These are phyloP conservation scores for Plumapathes pennacea DNA, from an alignment of 92 coral and sea anemone genomes.

Conservation along the genomic window DNA sequence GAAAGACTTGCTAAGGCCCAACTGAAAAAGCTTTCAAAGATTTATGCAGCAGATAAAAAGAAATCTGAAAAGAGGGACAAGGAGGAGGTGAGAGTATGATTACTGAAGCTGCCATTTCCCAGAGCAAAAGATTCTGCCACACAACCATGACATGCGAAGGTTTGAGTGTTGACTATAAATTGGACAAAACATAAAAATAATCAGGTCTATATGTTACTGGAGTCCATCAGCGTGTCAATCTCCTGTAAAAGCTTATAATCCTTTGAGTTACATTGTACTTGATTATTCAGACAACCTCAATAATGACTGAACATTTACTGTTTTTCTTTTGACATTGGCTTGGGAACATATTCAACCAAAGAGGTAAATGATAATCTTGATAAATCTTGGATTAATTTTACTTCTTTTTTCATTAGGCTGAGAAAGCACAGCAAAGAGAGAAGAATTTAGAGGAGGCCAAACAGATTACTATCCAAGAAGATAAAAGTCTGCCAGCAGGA, in stretches of 20 bases:
- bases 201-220: no score
- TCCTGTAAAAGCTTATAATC: no score
- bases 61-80: constrained; percentile 89
- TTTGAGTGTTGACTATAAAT: no score
- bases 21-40: constrained; percentile 78
- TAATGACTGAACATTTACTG: no score
- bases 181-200: no score
- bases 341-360: no score
- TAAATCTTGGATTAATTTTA: no score
- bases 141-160: not conserved
- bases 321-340: no score
- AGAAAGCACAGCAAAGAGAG: constrained; percentile 92
- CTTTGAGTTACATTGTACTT: no score
- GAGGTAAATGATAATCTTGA: no score
- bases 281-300: no score
- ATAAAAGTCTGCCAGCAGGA: constrained; percentile 80
- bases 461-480: constrained; percentile 79
- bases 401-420: constrained; percentile 46
- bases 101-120: not conserved
- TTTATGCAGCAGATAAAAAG: constrained; percentile 86
- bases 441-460: constrained; percentile 97
- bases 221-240: not conserved
- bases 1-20: constrained; percentile 98
- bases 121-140: not conserved
- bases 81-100: constrained; percentile 59